A percentile compares a stretch with the other conserved stretches of the same genome.
Evolutionary conservation across 2,888 invertebrate species (phyloP).

Genomic region (Spicauda simplicius): DNA sequence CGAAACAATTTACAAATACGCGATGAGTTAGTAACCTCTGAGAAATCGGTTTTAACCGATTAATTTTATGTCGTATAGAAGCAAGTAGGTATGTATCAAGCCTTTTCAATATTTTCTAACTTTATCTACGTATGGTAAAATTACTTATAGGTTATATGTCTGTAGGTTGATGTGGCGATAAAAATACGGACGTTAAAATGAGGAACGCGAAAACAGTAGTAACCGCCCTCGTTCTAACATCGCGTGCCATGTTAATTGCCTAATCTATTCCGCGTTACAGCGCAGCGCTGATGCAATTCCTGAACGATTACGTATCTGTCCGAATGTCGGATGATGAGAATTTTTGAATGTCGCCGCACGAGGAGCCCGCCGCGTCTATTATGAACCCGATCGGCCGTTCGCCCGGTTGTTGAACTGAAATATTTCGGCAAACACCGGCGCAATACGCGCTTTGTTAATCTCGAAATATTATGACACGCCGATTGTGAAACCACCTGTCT

Average conservation of each 20-base stretch:
- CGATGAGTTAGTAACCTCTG: too few relatives aligned
- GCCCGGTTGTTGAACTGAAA: conserved; percentile 83
- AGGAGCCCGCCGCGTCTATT: conserved; percentile 75
- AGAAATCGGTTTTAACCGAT: too few relatives aligned
- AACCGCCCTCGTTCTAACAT: conserved; percentile 36
- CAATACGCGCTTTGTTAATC: conserved; percentile 76
- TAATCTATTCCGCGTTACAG: conserved; percentile 40
- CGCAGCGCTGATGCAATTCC: conserved; percentile 29
- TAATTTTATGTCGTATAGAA: too few relatives aligned
- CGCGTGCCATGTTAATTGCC: conserved; percentile 41
- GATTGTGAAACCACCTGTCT: conserved; percentile 52
- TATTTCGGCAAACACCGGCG: conserved; percentile 83
- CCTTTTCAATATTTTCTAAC: too few relatives aligned
- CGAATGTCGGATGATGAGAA: conserved; percentile 50
- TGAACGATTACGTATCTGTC: conserved; percentile 30
- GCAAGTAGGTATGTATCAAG: too few relatives aligned
- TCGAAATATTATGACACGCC: conserved; percentile 62
- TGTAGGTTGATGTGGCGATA: not conserved
- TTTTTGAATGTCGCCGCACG: conserved; percentile 63
- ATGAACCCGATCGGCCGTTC: conserved; percentile 78
- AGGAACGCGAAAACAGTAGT: conserved; percentile 39
- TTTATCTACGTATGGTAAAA: too few relatives aligned
- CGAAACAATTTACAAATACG: too few relatives aligned
- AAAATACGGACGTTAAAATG: conserved; percentile 41
- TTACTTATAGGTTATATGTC: too few relatives aligned